A percentile compares a stretch with the other conserved stretches of the same genome.
phyloP scores from a whole-genome alignment of 2,113 vertebrate genomes.

The Abramis brama region DNA sequence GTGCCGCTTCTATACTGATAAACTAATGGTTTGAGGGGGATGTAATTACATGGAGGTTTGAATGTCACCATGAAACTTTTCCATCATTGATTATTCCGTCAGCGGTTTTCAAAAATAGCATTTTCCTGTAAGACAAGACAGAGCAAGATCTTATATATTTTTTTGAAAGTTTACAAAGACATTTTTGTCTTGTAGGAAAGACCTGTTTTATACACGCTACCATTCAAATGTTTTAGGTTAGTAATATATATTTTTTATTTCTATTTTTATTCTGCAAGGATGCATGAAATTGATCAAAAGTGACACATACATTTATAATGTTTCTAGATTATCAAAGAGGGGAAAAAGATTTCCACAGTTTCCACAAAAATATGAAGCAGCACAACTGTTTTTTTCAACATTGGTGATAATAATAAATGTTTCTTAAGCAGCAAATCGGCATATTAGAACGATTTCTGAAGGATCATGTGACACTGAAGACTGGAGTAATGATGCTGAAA shows the following conservation, averaged over 20 bases:
- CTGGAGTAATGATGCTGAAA: background rate
- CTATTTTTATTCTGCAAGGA: background rate
- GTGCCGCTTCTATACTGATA: background rate
- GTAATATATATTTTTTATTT: background rate
- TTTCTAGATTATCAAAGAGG: no score
- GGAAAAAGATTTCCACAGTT: no score
- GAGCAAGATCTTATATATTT: background rate
- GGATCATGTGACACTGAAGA: background rate
- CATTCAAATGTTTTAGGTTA: background rate
- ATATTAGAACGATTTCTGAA: background rate
- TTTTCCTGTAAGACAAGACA: conserved; percentile 9
- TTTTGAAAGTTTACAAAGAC: background rate
- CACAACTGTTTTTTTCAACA: background rate
- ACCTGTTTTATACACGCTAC: background rate
- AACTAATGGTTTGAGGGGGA: background rate
- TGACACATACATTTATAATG: background rate
- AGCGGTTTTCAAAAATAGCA: background rate
- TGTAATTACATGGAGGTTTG: background rate
- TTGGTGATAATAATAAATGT: background rate
- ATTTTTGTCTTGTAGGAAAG: background rate
- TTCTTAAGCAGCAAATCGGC: background rate
- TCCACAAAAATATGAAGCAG: no score
- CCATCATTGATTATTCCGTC: background rate
- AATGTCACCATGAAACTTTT: background rate
- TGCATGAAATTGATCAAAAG: background rate